Evolutionary conservation across 92 coral and sea anemone genomes (phyloP).

Genomic region (Scolanthus callimorphus): DNA sequence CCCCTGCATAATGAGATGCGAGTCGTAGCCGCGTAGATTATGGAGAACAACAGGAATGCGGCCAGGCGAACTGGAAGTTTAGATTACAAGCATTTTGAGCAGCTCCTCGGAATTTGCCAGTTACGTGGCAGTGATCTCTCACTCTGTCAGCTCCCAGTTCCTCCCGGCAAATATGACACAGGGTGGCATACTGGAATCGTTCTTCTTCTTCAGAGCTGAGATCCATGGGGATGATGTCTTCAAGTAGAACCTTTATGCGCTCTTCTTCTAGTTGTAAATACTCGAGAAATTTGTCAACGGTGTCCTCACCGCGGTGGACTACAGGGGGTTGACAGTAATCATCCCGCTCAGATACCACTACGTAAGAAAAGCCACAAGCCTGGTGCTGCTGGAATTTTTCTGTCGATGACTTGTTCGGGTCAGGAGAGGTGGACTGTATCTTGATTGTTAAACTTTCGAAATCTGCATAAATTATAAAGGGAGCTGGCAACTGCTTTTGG

Average conservation of each 20-base stretch:
- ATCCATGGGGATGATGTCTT: background rate
- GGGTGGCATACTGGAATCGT: background rate
- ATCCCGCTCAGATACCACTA: conserved; percentile 2
- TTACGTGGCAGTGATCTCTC: conserved; percentile 29
- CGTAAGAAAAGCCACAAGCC: conserved; percentile 34
- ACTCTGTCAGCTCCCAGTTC: conserved; percentile 33
- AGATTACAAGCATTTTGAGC: conserved; percentile 14
- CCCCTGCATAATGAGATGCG: conserved; percentile 42
- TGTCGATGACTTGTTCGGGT: background rate
- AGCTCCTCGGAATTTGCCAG: background rate
- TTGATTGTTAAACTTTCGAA: background rate
- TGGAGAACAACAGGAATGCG: conserved; percentile 34
- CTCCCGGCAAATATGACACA: background rate
- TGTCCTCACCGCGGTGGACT: conserved; percentile 5
- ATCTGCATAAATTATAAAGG: too few relatives aligned
- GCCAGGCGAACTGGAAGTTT: conserved; percentile 20
- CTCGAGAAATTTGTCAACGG: conserved; percentile 13
- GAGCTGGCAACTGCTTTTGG: conserved; percentile 30
- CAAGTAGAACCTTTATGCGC: background rate
- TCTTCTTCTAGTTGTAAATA: conserved; percentile 1
- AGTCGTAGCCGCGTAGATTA: conserved; percentile 38
- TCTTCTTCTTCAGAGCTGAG: background rate
- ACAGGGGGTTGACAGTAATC: conserved; percentile 5
- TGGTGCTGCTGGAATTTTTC: conserved; percentile 27
- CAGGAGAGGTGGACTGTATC: too few relatives aligned